Conservation (phyloP, 2,797 vertebrate genomes). For the Morus bassanus region DNA sequence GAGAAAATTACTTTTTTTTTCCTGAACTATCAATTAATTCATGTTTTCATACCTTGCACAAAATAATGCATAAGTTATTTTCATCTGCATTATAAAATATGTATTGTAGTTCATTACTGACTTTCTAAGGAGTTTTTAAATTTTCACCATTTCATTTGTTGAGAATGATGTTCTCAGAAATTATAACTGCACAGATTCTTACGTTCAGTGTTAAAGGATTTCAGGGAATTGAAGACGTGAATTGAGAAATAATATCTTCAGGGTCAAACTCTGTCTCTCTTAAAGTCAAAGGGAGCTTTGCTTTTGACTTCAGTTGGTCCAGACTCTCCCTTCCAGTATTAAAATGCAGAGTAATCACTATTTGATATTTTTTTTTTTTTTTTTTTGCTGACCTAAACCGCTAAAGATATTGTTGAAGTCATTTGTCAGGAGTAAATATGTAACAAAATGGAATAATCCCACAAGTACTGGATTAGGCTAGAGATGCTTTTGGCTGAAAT, state of each 20-base stretch:
- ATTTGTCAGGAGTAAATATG: neutral
- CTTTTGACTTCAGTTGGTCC: neutral
- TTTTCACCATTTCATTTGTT: neutral
- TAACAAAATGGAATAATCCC: slow-evolving; percentile 11
- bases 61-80: neutral
- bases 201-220: neutral
- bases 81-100: slow-evolving; percentile 2
- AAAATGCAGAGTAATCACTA: neutral
- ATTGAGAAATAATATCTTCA: neutral
- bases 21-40: neutral
- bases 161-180: neutral
- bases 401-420: neutral
- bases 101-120: neutral
- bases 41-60: neutral
- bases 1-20: neutral
- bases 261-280: neutral
- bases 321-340: neutral
- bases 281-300: neutral
- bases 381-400: neutral
- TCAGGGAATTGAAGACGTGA: neutral
- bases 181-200: neutral
- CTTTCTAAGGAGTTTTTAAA: neutral
- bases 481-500: neutral
- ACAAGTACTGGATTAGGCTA: neutral
- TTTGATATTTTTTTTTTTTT: neutral